These are phyloP conservation scores for Coptodon bakossiorum DNA, from an alignment of 2,113 vertebrate genomes.

Conservation along the genomic window DNA sequence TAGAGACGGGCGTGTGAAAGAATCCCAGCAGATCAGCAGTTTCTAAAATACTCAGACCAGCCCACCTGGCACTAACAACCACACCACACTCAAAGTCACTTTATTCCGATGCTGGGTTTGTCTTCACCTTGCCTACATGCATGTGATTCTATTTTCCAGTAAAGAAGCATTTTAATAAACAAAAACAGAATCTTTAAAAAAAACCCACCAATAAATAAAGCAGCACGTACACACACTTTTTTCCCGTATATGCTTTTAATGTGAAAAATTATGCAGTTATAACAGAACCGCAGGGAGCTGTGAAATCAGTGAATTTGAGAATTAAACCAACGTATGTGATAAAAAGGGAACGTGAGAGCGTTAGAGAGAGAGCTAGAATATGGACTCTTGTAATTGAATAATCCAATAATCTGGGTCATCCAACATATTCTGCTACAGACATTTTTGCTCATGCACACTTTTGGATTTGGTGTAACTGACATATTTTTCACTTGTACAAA, in stretches of 20 bases:
- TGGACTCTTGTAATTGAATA: neutral
- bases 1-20: neutral
- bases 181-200: neutral
- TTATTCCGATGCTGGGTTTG: neutral
- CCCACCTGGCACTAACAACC: neutral
- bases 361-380: neutral
- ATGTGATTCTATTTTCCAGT: neutral
- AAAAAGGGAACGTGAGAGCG: neutral
- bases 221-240: neutral
- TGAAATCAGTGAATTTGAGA: neutral
- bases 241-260: neutral
- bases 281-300: neutral
- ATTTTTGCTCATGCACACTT: neutral
- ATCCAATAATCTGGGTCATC: neutral
- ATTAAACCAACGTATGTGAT: neutral
- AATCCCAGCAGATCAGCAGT: neutral
- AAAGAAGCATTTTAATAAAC: neutral
- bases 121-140: neutral
- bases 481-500: neutral
- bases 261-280: neutral
- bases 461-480: neutral
- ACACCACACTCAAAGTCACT: neutral
- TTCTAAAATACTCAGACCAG: neutral
- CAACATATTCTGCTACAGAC: neutral
- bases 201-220: neutral